Percentiles rank a stretch among this genome's conserved stretches.
Conservation (phyloP, 2,888 invertebrate species). For the Drosophila robusta region DNA sequence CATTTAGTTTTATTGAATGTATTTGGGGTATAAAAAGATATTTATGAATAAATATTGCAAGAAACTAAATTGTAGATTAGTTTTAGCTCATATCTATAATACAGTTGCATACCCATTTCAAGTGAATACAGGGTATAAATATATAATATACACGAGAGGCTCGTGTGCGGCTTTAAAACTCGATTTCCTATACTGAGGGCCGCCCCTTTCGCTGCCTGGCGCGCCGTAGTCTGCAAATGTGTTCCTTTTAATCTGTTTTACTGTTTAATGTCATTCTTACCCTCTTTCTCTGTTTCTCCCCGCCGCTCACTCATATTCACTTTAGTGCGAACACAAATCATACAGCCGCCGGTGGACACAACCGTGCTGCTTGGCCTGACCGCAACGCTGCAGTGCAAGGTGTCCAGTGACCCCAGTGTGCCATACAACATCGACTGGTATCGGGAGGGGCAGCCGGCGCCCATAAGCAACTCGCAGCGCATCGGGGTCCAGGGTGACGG, state of each 20-base stretch:
- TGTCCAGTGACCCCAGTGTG: constrained; percentile 95
- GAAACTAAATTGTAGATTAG: background rate
- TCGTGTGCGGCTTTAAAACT: constrained; percentile 45
- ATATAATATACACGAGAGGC: background rate
- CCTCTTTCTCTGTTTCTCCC: background rate
- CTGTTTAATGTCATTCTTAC: constrained; percentile 41
- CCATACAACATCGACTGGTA: constrained; percentile 95
- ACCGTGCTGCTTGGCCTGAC: constrained; percentile 96
- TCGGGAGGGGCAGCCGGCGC: constrained; percentile 90
- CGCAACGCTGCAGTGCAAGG: constrained; percentile 96
- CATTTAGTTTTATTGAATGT: too few species aligned
- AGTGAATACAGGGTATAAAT: background rate
- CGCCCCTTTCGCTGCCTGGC: constrained; percentile 8
- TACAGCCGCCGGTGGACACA: constrained; percentile 96
- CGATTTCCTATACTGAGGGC: constrained; percentile 43
- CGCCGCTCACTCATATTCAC: background rate
- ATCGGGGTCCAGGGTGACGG: constrained; percentile 92
- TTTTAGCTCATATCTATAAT: background rate
- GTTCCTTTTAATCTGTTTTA: constrained; percentile 54
- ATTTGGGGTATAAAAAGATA: too few species aligned
- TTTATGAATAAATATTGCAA: too few species aligned
- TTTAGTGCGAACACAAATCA: constrained; percentile 95
- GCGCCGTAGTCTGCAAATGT: constrained; percentile 6
- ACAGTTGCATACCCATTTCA: background rate
- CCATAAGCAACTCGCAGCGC: constrained; percentile 89